A percentile compares a stretch with the other conserved stretches of the same genome.
phyloP scores from a whole-genome alignment of 2,113 vertebrate genomes.

The Nothocercus nigrocapillus region DNA sequence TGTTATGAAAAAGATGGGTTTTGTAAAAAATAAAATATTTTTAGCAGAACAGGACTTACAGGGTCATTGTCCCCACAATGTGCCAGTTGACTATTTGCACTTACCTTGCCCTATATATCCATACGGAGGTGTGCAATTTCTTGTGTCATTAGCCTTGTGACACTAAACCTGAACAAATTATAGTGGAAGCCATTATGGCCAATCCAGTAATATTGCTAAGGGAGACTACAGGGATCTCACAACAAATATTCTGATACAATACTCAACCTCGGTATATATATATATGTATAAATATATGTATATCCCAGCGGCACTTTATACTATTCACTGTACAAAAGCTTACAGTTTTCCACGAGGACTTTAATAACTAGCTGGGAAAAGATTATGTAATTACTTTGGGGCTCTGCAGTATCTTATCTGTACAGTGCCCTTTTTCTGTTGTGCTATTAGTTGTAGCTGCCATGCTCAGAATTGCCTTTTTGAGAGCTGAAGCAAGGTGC shows the following conservation, averaged over 20 bases:
- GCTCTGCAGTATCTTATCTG: conserved; percentile 82
- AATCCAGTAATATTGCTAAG: conserved; percentile 83
- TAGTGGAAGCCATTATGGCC: conserved; percentile 80
- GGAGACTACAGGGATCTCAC: conserved; percentile 93
- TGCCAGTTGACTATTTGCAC: conserved; percentile 99
- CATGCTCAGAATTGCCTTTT: conserved; percentile 94
- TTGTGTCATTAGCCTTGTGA: conserved; percentile 90
- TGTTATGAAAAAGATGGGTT: conserved; percentile 91
- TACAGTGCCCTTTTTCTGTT: conserved; percentile 85
- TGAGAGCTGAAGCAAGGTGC: conserved; percentile 93
- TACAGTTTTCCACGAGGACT: conserved; percentile 84
- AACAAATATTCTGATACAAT: conserved; percentile 88
- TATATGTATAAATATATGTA: conserved; percentile 92
- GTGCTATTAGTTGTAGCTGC: conserved; percentile 90
- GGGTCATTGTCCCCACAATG: conserved; percentile 99
- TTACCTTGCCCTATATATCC: conserved; percentile 93
- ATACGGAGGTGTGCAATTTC: conserved; percentile 96
- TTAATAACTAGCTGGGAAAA: conserved; percentile 84
- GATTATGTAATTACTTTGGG: conserved; percentile 83
- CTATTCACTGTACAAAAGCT: conserved; percentile 97
- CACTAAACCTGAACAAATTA: conserved; percentile 86
- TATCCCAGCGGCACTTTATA: conserved; percentile 99
- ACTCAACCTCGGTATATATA: conserved; percentile 91
- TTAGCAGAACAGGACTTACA: conserved; percentile 99
- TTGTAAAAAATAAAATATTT: conserved; percentile 99